phyloP scores from a whole-genome alignment of 2,113 vertebrate species.

The Pao palembangensis region DNA sequence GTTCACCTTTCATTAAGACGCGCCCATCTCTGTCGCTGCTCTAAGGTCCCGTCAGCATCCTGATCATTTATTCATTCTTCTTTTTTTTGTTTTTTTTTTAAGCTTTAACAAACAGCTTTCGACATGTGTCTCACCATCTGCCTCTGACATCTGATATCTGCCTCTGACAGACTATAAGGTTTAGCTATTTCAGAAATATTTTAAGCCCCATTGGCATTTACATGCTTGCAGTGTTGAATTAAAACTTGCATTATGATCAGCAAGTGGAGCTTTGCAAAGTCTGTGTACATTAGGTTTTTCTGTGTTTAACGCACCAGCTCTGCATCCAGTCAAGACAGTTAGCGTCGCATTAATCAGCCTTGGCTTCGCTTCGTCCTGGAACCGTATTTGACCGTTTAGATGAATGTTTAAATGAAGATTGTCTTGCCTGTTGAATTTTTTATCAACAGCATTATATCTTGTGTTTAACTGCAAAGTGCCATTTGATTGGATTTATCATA shows the following conservation, averaged over 20 bases:
- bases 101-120: slow-evolving; percentile 32
- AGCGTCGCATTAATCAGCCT: slow-evolving; percentile 56
- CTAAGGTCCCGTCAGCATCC: slow-evolving; percentile 4
- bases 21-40: slow-evolving; percentile 26
- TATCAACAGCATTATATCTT: slow-evolving; percentile 75
- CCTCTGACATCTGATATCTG: slow-evolving; percentile 48
- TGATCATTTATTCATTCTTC: slow-evolving; percentile 24
- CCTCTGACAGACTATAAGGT: slow-evolving; percentile 32
- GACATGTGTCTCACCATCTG: slow-evolving; percentile 37
- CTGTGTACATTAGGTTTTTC: neutral
- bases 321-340: slow-evolving; percentile 22
- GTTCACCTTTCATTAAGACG: slow-evolving; percentile 49
- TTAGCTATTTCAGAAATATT: slow-evolving; percentile 32
- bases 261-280: slow-evolving; percentile 9
- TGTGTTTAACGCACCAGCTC: neutral
- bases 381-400: slow-evolving; percentile 69
- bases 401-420: slow-evolving; percentile 75
- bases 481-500: slow-evolving; percentile 84
- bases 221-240: slow-evolving; percentile 19
- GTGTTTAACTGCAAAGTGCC: slow-evolving; percentile 82
- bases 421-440: slow-evolving; percentile 73
- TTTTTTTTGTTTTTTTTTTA: slow-evolving; percentile 26
- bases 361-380: slow-evolving; percentile 69
- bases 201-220: slow-evolving; percentile 34
- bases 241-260: slow-evolving; percentile 26